phyloP scores from a whole-genome alignment of 2,113 vertebrate genomes.

The Dendropsophus ebraccatus region DNA sequence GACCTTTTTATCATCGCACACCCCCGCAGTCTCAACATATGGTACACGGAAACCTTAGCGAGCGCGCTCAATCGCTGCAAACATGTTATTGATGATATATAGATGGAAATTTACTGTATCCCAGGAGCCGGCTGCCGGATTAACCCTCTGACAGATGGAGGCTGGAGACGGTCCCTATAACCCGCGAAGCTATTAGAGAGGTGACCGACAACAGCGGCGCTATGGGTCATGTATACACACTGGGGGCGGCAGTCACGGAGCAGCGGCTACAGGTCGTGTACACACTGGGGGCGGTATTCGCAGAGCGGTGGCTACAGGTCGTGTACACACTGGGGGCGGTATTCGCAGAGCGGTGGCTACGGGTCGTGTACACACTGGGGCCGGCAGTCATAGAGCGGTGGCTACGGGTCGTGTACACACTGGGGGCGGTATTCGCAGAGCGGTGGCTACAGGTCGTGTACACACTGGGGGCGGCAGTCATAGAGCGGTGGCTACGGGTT shows the following conservation, averaged over 20 bases:
- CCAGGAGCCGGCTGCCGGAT: slow-evolving; percentile 41
- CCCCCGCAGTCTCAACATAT: slow-evolving; percentile 72
- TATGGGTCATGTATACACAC: slow-evolving; percentile 4
- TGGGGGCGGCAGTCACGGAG: neutral
- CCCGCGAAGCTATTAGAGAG: neutral
- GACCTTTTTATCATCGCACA: slow-evolving; percentile 70
- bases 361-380: too few relatives aligned
- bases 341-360: too few relatives aligned
- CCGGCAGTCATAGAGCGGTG: too few relatives aligned
- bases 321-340: too few relatives aligned
- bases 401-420: too few relatives aligned
- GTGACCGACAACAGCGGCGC: neutral
- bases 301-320: too few relatives aligned
- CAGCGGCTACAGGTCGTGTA: neutral
- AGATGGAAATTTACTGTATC: slow-evolving; percentile 57
- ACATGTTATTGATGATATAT: slow-evolving; percentile 65
- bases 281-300: too few relatives aligned
- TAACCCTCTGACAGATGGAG: neutral
- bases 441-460: too few relatives aligned
- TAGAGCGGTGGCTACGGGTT: too few relatives aligned
- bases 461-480: too few relatives aligned
- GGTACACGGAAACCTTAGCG: slow-evolving; percentile 64
- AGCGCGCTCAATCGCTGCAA: slow-evolving; percentile 64
- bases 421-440: too few relatives aligned
- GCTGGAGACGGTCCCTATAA: neutral